Conservation (phyloP, 2,797 vertebrate genomes). For the Thunnus albacares region DNA sequence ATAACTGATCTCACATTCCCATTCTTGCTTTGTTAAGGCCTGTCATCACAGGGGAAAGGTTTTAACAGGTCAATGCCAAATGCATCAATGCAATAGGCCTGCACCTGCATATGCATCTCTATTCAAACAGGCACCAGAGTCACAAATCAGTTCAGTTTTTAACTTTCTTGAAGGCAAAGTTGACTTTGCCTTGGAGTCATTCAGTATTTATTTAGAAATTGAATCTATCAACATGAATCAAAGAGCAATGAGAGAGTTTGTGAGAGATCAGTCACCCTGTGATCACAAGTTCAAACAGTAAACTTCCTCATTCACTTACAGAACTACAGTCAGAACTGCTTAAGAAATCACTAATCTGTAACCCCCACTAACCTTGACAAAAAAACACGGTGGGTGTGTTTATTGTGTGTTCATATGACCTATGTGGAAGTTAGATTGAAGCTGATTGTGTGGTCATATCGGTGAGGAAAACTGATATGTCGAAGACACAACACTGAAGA, state of each 20-base stretch:
- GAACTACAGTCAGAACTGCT: neutral
- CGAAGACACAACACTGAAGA: neutral
- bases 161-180: too few relatives aligned
- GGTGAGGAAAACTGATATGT: constrained; percentile 19
- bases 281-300: neutral
- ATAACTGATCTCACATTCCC: constrained; percentile 58
- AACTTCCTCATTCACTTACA: constrained; percentile 1
- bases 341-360: constrained; percentile 43
- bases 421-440: neutral
- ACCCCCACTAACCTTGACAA: constrained; percentile 15
- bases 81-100: neutral
- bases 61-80: neutral
- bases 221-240: neutral
- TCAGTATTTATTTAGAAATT: too few relatives aligned
- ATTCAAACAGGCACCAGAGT: neutral
- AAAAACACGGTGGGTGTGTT: neutral
- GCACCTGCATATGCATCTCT: neutral
- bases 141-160: constrained; percentile 2
- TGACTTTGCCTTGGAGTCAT: too few relatives aligned
- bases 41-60: neutral
- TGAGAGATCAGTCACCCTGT: neutral
- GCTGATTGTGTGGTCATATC: neutral
- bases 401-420: constrained; percentile 13
- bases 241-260: neutral
- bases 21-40: constrained; percentile 40